phyloP scores from a whole-genome alignment of 2,888 invertebrate genomes.

The Lobophora halterata region DNA sequence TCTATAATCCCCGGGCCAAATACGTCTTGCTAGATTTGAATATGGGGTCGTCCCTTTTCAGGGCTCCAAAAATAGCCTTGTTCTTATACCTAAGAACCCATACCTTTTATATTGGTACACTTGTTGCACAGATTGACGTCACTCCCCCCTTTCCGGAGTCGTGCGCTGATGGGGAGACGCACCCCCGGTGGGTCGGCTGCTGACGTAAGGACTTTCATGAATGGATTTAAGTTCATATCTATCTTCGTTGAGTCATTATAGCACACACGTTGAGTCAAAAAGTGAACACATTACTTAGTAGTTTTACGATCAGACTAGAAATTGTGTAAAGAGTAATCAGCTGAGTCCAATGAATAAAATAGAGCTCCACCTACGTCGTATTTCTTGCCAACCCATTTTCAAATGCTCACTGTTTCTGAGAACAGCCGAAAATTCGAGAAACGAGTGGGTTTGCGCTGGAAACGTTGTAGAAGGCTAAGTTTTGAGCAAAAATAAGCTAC shows the following conservation, averaged over 20 bases:
- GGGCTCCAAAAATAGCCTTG: slow-evolving; percentile 59
- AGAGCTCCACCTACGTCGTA: too few relatives aligned
- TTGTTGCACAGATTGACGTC: slow-evolving; percentile 78
- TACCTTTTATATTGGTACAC: slow-evolving; percentile 60
- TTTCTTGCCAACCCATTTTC: too few relatives aligned
- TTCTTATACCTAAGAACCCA: slow-evolving; percentile 50
- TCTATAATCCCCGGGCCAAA: too few relatives aligned
- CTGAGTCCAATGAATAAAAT: too few relatives aligned
- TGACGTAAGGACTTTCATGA: slow-evolving; percentile 75
- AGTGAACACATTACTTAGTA: too few relatives aligned
- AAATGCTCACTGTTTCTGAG: not conserved
- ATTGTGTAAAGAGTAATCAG: too few relatives aligned
- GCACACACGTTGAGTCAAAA: too few relatives aligned
- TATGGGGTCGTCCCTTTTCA: too few relatives aligned
- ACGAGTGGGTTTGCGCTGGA: slow-evolving; percentile 6
- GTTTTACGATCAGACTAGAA: too few relatives aligned
- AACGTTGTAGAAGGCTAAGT: not conserved
- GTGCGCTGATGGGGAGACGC: slow-evolving; percentile 45
- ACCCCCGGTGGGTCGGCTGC: slow-evolving; percentile 55
- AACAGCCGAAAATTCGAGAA: slow-evolving; percentile 1
- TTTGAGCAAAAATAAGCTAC: too few relatives aligned
- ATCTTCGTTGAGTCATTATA: slow-evolving; percentile 41
- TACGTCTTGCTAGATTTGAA: too few relatives aligned
- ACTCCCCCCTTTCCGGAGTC: slow-evolving; percentile 52
- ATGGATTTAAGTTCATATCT: slow-evolving; percentile 63